These are phyloP conservation scores for Corythoichthys intestinalis DNA, from an alignment of 2,113 vertebrate species.

Conservation along the genomic window DNA sequence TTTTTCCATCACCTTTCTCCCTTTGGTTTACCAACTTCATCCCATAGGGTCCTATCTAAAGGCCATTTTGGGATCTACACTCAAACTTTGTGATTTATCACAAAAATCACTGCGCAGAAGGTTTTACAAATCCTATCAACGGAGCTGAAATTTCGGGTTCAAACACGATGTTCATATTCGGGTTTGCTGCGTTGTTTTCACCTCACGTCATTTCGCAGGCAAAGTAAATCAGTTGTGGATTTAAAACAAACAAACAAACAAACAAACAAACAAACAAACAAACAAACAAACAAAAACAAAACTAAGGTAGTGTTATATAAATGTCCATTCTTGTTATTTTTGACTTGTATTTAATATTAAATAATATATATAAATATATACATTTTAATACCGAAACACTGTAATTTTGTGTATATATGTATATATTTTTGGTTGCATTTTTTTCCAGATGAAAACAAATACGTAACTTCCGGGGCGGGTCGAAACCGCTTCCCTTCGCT, in stretches of 20 bases:
- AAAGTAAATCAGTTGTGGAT: no score
- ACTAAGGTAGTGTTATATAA: no score
- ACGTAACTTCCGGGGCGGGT: constrained; percentile 36
- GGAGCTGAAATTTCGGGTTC: no score
- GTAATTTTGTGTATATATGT: neutral
- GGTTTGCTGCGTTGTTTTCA: neutral
- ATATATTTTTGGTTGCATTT: neutral
- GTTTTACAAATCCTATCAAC: no score
- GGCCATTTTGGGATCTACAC: neutral
- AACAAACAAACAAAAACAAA: no score
- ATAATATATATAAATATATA: neutral
- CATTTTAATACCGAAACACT: neutral
- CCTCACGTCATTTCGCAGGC: no score
- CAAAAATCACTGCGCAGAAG: neutral
- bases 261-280: no score
- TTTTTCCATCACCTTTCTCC: neutral
- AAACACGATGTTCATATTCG: neutral
- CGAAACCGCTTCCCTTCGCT: constrained; percentile 52
- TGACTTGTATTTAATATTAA: neutral
- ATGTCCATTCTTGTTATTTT: no score
- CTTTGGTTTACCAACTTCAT: neutral
- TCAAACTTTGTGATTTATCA: neutral
- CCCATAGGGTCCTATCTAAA: neutral
- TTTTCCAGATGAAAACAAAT: constrained; percentile 5
- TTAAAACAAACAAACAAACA: no score